Percentiles rank a stretch among this genome's conserved stretches.
Evolutionary conservation across 2,888 invertebrate species (phyloP).

Genomic region (Galeruca laticollis): DNA sequence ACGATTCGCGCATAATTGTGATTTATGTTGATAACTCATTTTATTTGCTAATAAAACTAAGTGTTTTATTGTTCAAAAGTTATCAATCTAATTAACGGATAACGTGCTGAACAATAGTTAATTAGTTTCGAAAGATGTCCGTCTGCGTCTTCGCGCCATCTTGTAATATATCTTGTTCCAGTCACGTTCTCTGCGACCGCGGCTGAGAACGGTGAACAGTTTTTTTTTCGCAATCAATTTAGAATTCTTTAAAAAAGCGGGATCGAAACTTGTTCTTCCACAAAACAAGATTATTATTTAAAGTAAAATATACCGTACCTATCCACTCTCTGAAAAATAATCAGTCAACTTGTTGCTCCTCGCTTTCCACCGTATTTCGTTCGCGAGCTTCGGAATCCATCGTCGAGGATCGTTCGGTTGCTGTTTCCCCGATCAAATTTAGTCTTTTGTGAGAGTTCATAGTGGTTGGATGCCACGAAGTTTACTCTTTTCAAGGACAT

Average conservation of each 20-base stretch:
- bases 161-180: constrained; percentile 30
- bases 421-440: constrained; percentile 44
- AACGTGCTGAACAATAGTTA: constrained; percentile 16
- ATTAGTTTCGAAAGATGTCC: constrained; percentile 15
- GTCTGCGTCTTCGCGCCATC: constrained; percentile 23
- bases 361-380: constrained; percentile 44
- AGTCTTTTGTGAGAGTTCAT: constrained; percentile 48
- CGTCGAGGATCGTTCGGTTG: constrained; percentile 27
- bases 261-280: constrained; percentile 46
- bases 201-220: constrained; percentile 34
- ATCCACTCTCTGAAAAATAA: constrained; percentile 48
- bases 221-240: constrained; percentile 37
- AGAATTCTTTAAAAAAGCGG: constrained; percentile 36
- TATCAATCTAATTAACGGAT: constrained; percentile 19
- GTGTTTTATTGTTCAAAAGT: constrained; percentile 19
- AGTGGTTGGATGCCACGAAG: constrained; percentile 42
- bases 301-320: constrained; percentile 44
- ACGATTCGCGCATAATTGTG: constrained; percentile 26
- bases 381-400: constrained; percentile 28
- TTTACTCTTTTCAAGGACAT: constrained; percentile 48
- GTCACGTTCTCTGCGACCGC: constrained; percentile 35
- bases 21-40: constrained; percentile 27
- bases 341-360: constrained; percentile 51
- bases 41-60: constrained; percentile 39
- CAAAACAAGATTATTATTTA: constrained; percentile 48